These are phyloP conservation scores for Callaeas wilsoni DNA, from an alignment of 2,113 vertebrate genomes.

Conservation along the genomic window DNA sequence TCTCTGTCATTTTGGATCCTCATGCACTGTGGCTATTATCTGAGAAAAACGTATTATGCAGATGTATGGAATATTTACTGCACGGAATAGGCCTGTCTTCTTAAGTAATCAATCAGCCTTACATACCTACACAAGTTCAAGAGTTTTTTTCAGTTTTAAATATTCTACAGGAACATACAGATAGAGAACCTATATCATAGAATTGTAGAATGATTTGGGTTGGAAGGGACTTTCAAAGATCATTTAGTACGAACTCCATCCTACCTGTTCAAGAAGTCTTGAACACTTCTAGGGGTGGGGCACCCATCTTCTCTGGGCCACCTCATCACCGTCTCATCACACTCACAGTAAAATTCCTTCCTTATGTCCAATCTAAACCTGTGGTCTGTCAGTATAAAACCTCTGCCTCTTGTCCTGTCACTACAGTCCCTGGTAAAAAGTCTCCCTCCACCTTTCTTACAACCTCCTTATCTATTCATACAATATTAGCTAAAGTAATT, in stretches of 20 bases:
- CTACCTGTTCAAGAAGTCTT: neutral
- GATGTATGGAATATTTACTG: too few species aligned
- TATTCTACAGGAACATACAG: neutral
- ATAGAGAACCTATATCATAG: neutral
- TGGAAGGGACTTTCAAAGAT: neutral
- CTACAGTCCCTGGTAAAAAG: neutral
- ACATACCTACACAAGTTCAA: neutral
- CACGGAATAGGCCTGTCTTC: neutral
- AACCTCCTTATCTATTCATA: neutral
- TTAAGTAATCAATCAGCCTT: neutral
- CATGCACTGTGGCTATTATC: neutral
- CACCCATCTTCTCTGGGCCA: neutral
- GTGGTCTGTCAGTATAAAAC: neutral
- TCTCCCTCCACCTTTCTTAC: neutral
- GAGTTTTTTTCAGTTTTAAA: neutral
- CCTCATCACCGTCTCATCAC: neutral
- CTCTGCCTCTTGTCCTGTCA: neutral
- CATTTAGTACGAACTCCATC: neutral
- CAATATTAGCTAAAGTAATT: neutral
- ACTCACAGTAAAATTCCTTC: neutral
- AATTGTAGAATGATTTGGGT: neutral
- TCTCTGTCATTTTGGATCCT: constrained; percentile 5
- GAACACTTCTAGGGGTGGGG: neutral
- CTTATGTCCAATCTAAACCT: neutral
- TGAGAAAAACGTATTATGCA: neutral